Percentiles rank a stretch among this genome's conserved stretches.
Conservation (phyloP, 2,113 vertebrate genomes). For the Chiloscyllium plagiosum region DNA sequence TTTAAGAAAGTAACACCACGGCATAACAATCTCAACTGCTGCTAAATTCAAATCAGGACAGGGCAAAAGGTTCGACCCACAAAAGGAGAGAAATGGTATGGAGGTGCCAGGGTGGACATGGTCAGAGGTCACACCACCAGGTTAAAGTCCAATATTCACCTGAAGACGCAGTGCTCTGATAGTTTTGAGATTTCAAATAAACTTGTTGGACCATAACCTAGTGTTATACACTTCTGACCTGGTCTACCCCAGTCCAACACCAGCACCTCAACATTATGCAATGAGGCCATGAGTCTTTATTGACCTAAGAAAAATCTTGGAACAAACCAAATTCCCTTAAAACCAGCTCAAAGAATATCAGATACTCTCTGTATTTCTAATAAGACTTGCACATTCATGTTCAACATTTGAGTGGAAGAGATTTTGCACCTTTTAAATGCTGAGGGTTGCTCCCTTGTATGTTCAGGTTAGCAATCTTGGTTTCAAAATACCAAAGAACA, state of each 20-base stretch:
- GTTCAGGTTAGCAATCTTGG: not conserved
- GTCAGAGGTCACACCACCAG: too few species aligned
- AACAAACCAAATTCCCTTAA: not conserved
- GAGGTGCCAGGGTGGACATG: too few species aligned
- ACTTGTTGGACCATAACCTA: too few species aligned
- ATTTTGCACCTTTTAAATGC: not conserved
- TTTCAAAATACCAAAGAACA: not conserved
- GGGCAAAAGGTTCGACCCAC: not conserved
- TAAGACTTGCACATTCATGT: not conserved
- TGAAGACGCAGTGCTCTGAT: too few species aligned
- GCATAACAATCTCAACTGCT: not conserved
- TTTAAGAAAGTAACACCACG: not conserved
- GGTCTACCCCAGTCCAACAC: too few species aligned
- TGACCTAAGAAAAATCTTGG: not conserved
- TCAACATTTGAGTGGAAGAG: not conserved
- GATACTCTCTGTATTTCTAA: not conserved
- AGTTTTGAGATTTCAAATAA: too few species aligned
- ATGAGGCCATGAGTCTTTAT: not conserved
- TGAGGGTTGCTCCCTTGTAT: not conserved
- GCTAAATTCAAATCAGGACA: not conserved
- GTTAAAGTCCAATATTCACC: too few species aligned
- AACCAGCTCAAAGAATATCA: not conserved
- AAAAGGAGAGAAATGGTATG: too few species aligned
- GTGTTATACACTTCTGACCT: too few species aligned
- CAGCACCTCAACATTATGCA: too few species aligned